Percentiles rank a stretch among this genome's conserved stretches.
phyloP scores from a whole-genome alignment of 2,113 vertebrate species.

The Lepus timidus region DNA sequence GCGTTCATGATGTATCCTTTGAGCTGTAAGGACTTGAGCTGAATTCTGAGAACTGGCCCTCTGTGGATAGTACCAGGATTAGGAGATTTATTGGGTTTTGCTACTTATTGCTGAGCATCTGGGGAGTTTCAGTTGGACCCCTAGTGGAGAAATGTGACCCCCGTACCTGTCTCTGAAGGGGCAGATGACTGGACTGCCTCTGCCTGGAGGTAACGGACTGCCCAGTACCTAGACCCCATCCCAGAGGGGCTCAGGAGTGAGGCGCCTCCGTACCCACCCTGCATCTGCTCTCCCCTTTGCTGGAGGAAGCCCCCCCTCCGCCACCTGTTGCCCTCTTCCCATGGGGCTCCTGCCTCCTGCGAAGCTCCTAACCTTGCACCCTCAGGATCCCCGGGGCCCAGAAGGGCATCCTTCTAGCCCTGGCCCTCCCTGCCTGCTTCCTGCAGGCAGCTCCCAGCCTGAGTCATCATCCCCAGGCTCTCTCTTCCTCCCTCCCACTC shows the following conservation, averaged over 20 bases:
- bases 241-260: neutral
- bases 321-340: neutral
- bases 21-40: neutral
- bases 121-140: neutral
- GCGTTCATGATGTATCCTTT: neutral
- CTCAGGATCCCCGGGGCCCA: neutral
- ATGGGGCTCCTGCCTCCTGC: neutral
- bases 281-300: neutral
- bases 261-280: neutral
- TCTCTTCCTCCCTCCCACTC: conserved; percentile 36
- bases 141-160: neutral
- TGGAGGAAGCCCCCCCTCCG: no score
- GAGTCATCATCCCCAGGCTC: conserved; percentile 52
- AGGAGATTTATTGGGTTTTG: neutral
- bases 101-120: neutral
- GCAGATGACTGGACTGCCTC: neutral
- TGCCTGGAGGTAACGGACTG: neutral
- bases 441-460: neutral
- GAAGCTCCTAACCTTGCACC: neutral
- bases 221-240: neutral
- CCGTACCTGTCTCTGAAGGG: neutral
- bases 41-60: neutral
- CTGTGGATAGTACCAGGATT: neutral
- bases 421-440: neutral
- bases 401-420: neutral